Conservation (phyloP, 2,113 vertebrate species). For the Tenrec ecaudatus region DNA sequence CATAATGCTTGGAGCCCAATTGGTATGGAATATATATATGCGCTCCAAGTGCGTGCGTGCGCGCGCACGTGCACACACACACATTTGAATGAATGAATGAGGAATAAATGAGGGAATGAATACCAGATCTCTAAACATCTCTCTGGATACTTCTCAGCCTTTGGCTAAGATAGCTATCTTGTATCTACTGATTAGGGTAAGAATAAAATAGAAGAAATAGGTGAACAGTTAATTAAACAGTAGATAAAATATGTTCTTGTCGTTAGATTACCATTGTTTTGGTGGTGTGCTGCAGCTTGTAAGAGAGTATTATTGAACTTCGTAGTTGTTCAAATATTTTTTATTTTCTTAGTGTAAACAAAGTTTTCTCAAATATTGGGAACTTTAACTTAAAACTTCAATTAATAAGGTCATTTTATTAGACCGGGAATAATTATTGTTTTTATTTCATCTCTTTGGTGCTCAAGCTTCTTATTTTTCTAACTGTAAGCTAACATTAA, state of each 20-base stretch:
- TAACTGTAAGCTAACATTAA: conserved; percentile 51
- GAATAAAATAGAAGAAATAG: neutral
- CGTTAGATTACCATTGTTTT: conserved; percentile 12
- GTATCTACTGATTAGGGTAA: neutral
- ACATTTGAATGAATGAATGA: neutral
- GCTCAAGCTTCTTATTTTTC: neutral
- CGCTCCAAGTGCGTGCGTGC: too few relatives aligned
- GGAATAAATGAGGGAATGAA: neutral
- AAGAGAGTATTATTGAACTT: neutral
- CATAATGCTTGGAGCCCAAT: neutral
- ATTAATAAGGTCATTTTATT: neutral
- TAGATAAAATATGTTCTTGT: conserved; percentile 21
- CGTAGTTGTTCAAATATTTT: conserved; percentile 24
- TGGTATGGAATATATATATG: neutral
- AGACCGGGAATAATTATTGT: neutral
- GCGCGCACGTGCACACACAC: too few relatives aligned
- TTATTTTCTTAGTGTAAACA: conserved; percentile 21
- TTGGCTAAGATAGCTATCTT: conserved; percentile 1
- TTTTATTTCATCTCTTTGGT: conserved; percentile 35
- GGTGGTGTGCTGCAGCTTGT: neutral
- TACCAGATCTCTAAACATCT: neutral
- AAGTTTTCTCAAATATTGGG: neutral
- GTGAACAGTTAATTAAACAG: conserved; percentile 6
- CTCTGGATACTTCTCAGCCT: neutral
- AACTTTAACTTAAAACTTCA: conserved; percentile 12